Evolutionary conservation across 2,113 vertebrate genomes (phyloP), one percentile per base, ranked within the genome.

Genomic region (Rhinoptilus africanus): DNA sequence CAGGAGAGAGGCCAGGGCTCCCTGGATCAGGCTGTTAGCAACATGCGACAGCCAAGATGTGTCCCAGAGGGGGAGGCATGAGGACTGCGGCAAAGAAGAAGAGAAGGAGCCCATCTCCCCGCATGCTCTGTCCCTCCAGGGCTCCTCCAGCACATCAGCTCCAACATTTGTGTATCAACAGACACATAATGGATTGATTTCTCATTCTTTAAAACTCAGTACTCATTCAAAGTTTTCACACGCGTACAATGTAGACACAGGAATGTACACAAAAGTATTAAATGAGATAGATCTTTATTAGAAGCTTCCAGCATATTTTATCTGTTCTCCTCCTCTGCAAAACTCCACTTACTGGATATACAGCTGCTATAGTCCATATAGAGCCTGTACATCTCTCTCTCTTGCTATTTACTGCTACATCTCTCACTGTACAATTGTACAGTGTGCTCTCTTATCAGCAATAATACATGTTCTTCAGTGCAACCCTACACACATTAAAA

Each of bases 221-320:
- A 2, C 60, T 63, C 26, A 7, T 43, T 4, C 9, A 8, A 4
- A 0, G 2, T 22, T 51, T 90, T 67, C 82, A 57, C 66, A 9
- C 54, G 8, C n/a, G 30, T 67, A 26, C 14, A 35, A 7, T 6
- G 57, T 4, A 34, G 60, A 47, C 82, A 8, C 27, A 79, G 74
- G 32, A 54, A n/a, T 1, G 41, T 35, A 69, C 73, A 18, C 82
- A 1, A 2, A 14, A 5, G 72, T 9, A 63, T 75, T 47, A 45
- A 85, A 95, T 16, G 79, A 88, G 43, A 90, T 7, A 84, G 92
- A 85, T 16, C 64, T 96, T 94, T 97, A 95, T 97, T 94, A 71
- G 91, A 82, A 94, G 95, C 95, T 94, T 92, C 88, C 94, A 96
- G 89, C 64, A 68, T 41, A 6, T 81, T 85, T 73, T 24, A 17